Percentiles rank a stretch among this genome's conserved stretches.
Evolutionary conservation across 1,140 invertebrate species (phyloP).

Genomic region (Rhyacophila brunnea): DNA sequence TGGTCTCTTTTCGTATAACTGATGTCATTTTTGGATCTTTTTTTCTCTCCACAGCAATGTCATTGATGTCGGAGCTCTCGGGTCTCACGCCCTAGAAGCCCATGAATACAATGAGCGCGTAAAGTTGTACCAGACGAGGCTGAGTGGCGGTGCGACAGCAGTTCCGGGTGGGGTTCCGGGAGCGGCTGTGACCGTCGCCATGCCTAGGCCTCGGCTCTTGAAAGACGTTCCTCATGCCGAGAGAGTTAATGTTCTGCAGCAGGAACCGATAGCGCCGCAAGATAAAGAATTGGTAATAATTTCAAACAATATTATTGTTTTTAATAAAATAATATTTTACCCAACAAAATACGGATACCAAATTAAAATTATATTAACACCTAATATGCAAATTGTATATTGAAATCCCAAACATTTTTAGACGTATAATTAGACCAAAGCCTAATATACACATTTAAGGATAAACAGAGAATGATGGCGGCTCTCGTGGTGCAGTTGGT

Average conservation of each 20-base stretch:
- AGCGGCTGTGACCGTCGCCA: background rate
- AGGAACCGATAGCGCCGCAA: constrained; percentile 28
- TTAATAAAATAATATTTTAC: too few species aligned
- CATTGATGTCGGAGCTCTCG: constrained; percentile 78
- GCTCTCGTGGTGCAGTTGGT: too few species aligned
- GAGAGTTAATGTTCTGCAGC: constrained; percentile 15
- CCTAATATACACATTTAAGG: too few species aligned
- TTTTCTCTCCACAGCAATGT: constrained; percentile 65
- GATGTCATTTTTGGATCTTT: background rate
- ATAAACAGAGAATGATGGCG: too few species aligned
- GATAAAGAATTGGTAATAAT: constrained; percentile 25
- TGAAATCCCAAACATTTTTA: too few species aligned
- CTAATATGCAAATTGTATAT: too few species aligned
- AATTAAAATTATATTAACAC: too few species aligned
- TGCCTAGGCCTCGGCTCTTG: constrained; percentile 21
- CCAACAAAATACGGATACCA: too few species aligned
- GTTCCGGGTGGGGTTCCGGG: constrained; percentile 23
- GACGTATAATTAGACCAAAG: too few species aligned
- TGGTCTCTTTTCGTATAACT: too few species aligned
- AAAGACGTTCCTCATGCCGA: constrained; percentile 26
- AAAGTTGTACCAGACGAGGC: constrained; percentile 65
- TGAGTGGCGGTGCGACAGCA: constrained; percentile 38
- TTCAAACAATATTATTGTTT: too few species aligned
- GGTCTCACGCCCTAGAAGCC: constrained; percentile 72
- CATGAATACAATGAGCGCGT: constrained; percentile 77